phyloP scores from a whole-genome alignment of 1,140 invertebrate genomes.

The Drosophila sturtevanti region DNA sequence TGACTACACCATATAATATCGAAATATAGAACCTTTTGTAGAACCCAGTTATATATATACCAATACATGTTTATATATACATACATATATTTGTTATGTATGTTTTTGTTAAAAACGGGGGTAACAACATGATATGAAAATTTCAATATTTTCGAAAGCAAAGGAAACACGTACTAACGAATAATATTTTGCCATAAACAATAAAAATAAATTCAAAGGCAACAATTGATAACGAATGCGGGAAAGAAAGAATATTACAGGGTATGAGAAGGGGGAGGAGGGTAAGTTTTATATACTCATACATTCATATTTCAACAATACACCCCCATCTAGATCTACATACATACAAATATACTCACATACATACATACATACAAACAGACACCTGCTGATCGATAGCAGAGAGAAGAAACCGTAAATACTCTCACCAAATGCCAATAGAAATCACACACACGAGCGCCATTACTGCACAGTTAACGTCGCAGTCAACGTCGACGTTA shows the following conservation, averaged over 20 bases:
- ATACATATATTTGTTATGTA: neutral
- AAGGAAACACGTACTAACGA: constrained; percentile 9
- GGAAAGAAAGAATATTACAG: neutral
- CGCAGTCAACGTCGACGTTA: neutral
- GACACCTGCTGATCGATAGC: neutral
- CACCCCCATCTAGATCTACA: neutral
- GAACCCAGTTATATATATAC: neutral
- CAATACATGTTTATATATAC: neutral
- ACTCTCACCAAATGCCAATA: neutral
- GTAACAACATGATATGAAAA: constrained; percentile 14
- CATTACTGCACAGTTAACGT: neutral
- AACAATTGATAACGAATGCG: constrained; percentile 8
- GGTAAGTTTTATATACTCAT: too few species aligned
- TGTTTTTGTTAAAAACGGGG: neutral
- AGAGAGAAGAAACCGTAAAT: neutral
- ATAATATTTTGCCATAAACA: constrained; percentile 8
- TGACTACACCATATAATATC: constrained; percentile 61
- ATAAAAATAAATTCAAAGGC: constrained; percentile 11
- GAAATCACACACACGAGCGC: neutral
- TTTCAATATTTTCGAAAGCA: neutral
- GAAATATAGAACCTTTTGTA: neutral
- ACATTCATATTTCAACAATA: too few species aligned
- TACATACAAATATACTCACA: neutral
- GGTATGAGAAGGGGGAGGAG: neutral
- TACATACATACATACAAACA: neutral